phyloP scores from a whole-genome alignment of 2,113 vertebrate genomes.

The Oostethus manadensis region DNA sequence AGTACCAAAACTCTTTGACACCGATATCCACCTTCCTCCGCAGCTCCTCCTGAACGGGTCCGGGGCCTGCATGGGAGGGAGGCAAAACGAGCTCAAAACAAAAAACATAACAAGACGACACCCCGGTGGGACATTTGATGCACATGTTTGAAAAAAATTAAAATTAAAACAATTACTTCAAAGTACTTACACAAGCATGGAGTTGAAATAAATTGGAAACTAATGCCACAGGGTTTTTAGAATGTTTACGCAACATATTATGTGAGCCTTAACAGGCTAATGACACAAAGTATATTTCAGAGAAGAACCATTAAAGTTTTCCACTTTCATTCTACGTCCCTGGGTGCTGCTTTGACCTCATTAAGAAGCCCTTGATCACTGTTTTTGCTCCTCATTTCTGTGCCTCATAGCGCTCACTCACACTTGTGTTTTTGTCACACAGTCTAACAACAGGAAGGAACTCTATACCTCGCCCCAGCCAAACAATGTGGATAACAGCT shows the following conservation, averaged over 20 bases:
- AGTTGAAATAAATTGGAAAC: slow-evolving; percentile 8
- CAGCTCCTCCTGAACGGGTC: slow-evolving; percentile 89
- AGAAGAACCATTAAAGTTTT: slow-evolving; percentile 15
- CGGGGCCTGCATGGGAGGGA: slow-evolving; percentile 69
- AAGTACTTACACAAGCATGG: slow-evolving; percentile 11
- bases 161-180: slow-evolving; percentile 14
- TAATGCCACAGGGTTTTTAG: slow-evolving; percentile 11
- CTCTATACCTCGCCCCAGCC: slow-evolving; percentile 24
- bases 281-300: slow-evolving; percentile 11
- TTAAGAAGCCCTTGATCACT: slow-evolving; percentile 46
- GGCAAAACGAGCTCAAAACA: slow-evolving; percentile 3
- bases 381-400: no score
- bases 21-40: slow-evolving; percentile 91
- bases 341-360: slow-evolving; percentile 57
- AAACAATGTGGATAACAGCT: slow-evolving; percentile 48
- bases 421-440: slow-evolving; percentile 26
- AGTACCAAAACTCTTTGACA: slow-evolving; percentile 97
- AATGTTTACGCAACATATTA: slow-evolving; percentile 15
- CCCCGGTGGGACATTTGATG: slow-evolving; percentile 17
- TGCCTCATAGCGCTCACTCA: slow-evolving; percentile 11
- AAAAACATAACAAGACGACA: slow-evolving; percentile 16
- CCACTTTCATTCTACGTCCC: slow-evolving; percentile 24
- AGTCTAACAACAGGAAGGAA: slow-evolving; percentile 44
- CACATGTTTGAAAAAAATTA: slow-evolving; percentile 19
- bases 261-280: slow-evolving; percentile 10